phyloP scores from a whole-genome alignment of 37 sponge, comb jelly and placozoan genomes.

The Halichondria panicea region DNA sequence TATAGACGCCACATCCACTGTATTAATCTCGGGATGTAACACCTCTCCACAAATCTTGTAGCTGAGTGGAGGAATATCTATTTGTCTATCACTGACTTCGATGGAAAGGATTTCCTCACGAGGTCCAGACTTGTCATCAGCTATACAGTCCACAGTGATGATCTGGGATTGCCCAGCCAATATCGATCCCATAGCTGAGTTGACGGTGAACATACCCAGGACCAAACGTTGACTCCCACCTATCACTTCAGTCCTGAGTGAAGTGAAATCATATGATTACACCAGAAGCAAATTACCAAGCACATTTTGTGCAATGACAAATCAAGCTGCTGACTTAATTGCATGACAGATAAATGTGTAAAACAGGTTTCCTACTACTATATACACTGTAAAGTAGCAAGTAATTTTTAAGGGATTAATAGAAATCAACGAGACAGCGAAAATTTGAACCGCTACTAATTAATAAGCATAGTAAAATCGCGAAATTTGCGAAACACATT shows the following conservation, averaged over 20 bases:
- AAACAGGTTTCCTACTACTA: no score
- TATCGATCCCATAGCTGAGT: slow-evolving; percentile 80
- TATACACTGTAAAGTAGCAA: no score
- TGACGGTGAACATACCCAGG: slow-evolving; percentile 86
- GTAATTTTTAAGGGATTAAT: no score
- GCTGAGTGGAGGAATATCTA: slow-evolving; percentile 39
- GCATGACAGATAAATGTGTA: no score
- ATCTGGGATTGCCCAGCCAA: slow-evolving; percentile 67
- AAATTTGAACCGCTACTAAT: no score
- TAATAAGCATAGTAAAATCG: no score
- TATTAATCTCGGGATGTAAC: slow-evolving; percentile 81
- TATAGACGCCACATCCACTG: slow-evolving; percentile 64
- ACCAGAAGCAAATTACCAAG: no score
- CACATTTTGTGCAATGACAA: no score
- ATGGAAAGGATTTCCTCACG: slow-evolving; percentile 82
- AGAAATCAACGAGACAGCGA: no score
- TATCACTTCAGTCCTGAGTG: slow-evolving; percentile 73
- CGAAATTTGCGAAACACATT: no score
- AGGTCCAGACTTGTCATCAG: slow-evolving; percentile 76
- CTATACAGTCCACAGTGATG: slow-evolving; percentile 88
- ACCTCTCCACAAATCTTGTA: slow-evolving; percentile 92
- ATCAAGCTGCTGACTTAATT: no score
- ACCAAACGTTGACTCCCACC: slow-evolving; percentile 63
- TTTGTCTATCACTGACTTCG: slow-evolving; percentile 84
- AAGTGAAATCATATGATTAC: no score